These are phyloP conservation scores for Butorides virescens DNA, from an alignment of 2,113 vertebrate species.

Conservation along the genomic window DNA sequence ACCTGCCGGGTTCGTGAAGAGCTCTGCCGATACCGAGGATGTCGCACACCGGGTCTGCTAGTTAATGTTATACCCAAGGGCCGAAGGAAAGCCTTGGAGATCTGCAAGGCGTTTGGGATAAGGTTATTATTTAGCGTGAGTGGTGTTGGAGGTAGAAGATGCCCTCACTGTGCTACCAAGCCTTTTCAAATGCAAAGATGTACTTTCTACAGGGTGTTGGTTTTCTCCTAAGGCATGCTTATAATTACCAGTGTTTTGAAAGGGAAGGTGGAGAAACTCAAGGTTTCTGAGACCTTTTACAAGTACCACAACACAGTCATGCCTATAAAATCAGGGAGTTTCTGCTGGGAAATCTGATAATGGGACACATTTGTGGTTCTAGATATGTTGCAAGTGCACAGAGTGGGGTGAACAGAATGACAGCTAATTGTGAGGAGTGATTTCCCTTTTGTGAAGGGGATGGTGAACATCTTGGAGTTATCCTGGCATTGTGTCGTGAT, in stretches of 20 bases:
- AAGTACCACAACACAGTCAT: not conserved
- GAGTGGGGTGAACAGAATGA: not conserved
- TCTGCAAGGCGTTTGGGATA: not conserved
- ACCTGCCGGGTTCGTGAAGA: not conserved
- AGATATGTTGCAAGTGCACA: not conserved
- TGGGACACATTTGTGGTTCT: not conserved
- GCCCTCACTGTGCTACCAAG: not conserved
- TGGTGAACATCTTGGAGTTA: not conserved
- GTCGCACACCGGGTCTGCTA: not conserved
- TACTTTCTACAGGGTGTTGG: not conserved
- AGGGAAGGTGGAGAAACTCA: not conserved
- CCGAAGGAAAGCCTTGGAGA: not conserved
- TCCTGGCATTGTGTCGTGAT: accelerated
- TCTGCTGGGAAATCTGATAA: not conserved
- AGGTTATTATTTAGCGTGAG: not conserved
- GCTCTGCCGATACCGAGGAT: not conserved
- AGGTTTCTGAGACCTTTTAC: not conserved
- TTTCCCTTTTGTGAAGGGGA: not conserved
- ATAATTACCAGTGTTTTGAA: not conserved
- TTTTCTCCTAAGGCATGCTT: not conserved
- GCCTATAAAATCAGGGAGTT: not conserved
- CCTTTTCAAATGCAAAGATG: not conserved
- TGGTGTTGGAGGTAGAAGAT: not conserved
- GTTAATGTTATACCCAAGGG: not conserved
- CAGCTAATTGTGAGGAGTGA: not conserved